These are phyloP conservation scores for Sebastes nivosus DNA, from an alignment of 2,797 vertebrate species.

Conservation along the genomic window DNA sequence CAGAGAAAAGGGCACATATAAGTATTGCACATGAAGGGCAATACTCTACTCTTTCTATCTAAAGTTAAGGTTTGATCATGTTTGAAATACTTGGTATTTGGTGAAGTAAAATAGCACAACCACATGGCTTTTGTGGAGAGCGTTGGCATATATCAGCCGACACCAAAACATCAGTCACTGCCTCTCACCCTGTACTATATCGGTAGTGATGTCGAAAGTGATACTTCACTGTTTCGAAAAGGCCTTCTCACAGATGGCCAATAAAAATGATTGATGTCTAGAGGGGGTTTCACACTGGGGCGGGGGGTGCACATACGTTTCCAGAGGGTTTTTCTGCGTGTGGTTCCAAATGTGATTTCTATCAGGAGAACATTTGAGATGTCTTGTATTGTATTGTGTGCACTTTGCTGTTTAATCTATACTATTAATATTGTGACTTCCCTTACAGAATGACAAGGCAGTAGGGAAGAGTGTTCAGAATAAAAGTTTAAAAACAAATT, in stretches of 20 bases:
- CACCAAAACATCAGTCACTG: slow-evolving; percentile 61
- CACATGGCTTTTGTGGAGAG: slow-evolving; percentile 7
- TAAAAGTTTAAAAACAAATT: background rate
- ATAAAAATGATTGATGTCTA: slow-evolving; percentile 84
- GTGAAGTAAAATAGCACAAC: background rate
- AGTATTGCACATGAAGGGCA: background rate
- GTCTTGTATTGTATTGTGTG: background rate
- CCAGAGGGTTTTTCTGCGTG: slow-evolving; percentile 31
- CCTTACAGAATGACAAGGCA: background rate
- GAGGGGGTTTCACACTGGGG: slow-evolving; percentile 41
- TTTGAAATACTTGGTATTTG: slow-evolving; percentile 10
- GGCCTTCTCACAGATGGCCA: slow-evolving; percentile 79
- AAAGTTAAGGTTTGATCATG: background rate
- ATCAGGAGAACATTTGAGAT: slow-evolving; percentile 53
- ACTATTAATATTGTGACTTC: background rate
- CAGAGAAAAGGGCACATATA: background rate
- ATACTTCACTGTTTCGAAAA: slow-evolving; percentile 80
- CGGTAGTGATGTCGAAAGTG: slow-evolving; percentile 75
- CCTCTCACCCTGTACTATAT: slow-evolving; percentile 63
- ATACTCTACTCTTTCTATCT: background rate
- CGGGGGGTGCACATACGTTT: slow-evolving; percentile 59
- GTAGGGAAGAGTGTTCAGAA: background rate
- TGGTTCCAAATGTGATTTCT: slow-evolving; percentile 70
- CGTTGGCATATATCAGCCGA: slow-evolving; percentile 30
- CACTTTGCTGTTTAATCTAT: background rate